phyloP scores from a whole-genome alignment of 2,888 invertebrate species.

The Nudaria mundana region DNA sequence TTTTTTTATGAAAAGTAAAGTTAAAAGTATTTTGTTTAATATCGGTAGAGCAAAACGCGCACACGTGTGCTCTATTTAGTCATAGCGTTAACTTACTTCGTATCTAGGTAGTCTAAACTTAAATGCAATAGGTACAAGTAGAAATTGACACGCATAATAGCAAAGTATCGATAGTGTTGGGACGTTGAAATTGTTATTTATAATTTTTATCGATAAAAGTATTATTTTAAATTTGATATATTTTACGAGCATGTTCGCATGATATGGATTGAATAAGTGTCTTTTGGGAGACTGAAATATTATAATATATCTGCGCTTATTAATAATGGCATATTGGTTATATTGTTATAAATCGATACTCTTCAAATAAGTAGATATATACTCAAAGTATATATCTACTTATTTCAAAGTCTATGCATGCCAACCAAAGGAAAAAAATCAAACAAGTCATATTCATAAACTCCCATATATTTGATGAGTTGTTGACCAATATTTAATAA shows the following conservation, averaged over 20 bases:
- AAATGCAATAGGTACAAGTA: slow-evolving; percentile 71
- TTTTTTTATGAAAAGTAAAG: too few relatives aligned
- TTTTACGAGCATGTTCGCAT: slow-evolving; percentile 33
- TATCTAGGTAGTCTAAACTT: slow-evolving; percentile 37
- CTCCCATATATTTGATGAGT: neutral
- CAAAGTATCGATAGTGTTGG: slow-evolving; percentile 9
- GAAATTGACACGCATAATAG: slow-evolving; percentile 49
- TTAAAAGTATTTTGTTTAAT: too few relatives aligned
- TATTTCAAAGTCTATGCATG: neutral
- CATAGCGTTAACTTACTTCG: slow-evolving; percentile 46
- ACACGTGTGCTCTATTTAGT: slow-evolving; percentile 59
- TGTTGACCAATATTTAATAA: slow-evolving; percentile 5
- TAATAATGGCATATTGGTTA: slow-evolving; percentile 13
- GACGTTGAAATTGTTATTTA: slow-evolving; percentile 26
- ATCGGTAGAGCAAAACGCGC: slow-evolving; percentile 53
- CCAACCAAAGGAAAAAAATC: neutral
- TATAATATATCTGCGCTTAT: slow-evolving; percentile 26
- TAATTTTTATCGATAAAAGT: slow-evolving; percentile 26
- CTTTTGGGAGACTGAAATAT: slow-evolving; percentile 40
- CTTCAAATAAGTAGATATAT: too few relatives aligned
- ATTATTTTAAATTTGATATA: slow-evolving; percentile 32
- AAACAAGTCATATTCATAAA: neutral
- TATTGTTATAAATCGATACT: neutral
- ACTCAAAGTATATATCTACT: too few relatives aligned
- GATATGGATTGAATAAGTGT: slow-evolving; percentile 27